Percentiles rank a stretch among this genome's conserved stretches.
Conservation (phyloP, 2,888 invertebrate genomes). For the Scaptomyza tumidula region DNA sequence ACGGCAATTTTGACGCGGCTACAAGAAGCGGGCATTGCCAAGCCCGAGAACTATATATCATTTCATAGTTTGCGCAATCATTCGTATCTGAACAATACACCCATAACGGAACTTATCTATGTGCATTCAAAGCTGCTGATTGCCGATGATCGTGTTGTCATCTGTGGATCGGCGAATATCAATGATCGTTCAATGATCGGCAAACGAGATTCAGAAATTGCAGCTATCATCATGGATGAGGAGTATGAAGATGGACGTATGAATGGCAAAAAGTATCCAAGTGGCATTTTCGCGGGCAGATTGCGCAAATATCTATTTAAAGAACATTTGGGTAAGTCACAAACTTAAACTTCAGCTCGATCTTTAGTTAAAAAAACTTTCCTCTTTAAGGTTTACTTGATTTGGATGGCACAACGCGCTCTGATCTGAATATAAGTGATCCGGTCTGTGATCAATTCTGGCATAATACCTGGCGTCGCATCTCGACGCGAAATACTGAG, state of each 20-base stretch:
- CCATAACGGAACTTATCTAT: constrained; percentile 97
- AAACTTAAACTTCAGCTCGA: accelerated
- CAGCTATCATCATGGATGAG: constrained; percentile 94
- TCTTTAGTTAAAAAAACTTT: neutral
- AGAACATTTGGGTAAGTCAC: constrained; percentile 92
- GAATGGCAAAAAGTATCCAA: constrained; percentile 92
- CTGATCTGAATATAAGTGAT: constrained; percentile 89
- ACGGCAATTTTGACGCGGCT: constrained; percentile 93
- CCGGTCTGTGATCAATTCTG: constrained; percentile 93
- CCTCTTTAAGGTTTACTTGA: constrained; percentile 84
- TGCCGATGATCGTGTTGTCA: constrained; percentile 94
- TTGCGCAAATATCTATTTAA: constrained; percentile 93
- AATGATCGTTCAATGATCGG: constrained; percentile 98
- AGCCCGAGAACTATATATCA: constrained; percentile 94
- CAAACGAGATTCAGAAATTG: constrained; percentile 96
- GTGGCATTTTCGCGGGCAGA: constrained; percentile 94
- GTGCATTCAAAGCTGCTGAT: constrained; percentile 99
- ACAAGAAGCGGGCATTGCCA: constrained; percentile 90
- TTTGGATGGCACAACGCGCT: constrained; percentile 82
- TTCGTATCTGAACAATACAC: constrained; percentile 90
- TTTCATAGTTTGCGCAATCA: constrained; percentile 96
- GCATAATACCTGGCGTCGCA: constrained; percentile 92
- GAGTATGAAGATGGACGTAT: constrained; percentile 92
- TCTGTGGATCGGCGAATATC: constrained; percentile 99
- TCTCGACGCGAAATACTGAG: constrained; percentile 92